These are phyloP conservation scores for Athene noctua DNA, from an alignment of 2,113 vertebrate species.

Conservation along the genomic window DNA sequence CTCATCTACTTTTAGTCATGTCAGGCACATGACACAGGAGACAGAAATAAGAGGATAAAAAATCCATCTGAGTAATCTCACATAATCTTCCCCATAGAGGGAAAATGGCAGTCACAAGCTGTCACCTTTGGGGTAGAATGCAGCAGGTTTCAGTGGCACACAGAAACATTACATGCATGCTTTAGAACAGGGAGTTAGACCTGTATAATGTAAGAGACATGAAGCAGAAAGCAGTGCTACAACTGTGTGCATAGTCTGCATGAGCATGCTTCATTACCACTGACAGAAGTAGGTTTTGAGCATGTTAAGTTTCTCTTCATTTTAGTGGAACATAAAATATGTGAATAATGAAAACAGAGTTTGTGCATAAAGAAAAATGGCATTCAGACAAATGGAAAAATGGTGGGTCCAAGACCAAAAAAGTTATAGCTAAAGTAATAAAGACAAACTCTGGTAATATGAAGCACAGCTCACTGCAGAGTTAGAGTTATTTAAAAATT, in stretches of 20 bases:
- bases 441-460: background rate
- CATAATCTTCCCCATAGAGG: background rate
- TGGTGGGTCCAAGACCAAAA: background rate
- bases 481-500: background rate
- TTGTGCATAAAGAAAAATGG: background rate
- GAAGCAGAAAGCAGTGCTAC: background rate
- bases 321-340: background rate
- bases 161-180: accelerated
- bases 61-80: background rate
- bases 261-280: background rate
- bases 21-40: background rate
- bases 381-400: background rate
- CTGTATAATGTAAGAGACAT: accelerated
- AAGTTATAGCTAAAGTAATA: background rate
- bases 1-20: background rate
- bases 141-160: background rate
- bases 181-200: background rate
- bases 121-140: background rate
- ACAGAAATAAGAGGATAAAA: background rate
- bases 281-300: background rate
- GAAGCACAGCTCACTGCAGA: background rate
- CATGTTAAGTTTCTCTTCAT: background rate
- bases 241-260: background rate
- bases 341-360: background rate
- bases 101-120: background rate